Conservation (phyloP, 2,113 vertebrate species). For the Poeciliopsis occidentalis region DNA sequence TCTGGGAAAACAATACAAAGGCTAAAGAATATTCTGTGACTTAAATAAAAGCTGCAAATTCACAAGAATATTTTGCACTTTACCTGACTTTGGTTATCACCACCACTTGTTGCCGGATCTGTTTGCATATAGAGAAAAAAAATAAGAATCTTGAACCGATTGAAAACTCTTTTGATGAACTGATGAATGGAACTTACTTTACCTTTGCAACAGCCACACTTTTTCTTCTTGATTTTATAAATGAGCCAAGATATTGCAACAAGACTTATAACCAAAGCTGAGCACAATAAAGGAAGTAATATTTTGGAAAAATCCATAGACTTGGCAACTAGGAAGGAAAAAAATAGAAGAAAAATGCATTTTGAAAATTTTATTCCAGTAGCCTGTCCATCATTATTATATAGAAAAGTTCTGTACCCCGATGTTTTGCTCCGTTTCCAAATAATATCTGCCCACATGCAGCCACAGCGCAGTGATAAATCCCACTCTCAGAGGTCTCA, state of each 20-base stretch:
- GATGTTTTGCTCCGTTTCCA: conserved; percentile 40
- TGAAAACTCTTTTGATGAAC: background rate
- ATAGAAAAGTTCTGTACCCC: background rate
- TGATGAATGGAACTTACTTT: rapidly evolving
- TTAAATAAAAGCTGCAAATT: background rate
- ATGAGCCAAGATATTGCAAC: conserved; percentile 5
- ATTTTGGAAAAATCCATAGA: background rate
- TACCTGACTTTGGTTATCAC: background rate
- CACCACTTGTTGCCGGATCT: background rate
- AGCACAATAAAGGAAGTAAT: rapidly evolving
- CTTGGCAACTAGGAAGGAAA: rapidly evolving
- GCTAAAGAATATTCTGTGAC: too few species aligned
- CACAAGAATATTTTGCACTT: background rate
- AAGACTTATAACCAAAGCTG: conserved; percentile 6
- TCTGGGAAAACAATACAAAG: background rate
- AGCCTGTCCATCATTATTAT: background rate
- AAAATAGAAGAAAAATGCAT: rapidly evolving
- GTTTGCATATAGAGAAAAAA: background rate
- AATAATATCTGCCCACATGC: conserved; percentile 40
- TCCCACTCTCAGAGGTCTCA: conserved; percentile 32
- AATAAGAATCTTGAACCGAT: background rate
- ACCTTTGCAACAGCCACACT: background rate
- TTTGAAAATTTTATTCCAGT: too few species aligned
- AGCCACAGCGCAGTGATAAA: conserved; percentile 51
- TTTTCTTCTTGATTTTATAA: rapidly evolving